phyloP scores from a whole-genome alignment of 2,888 invertebrate genomes.

The Agriopis aurantiaria region DNA sequence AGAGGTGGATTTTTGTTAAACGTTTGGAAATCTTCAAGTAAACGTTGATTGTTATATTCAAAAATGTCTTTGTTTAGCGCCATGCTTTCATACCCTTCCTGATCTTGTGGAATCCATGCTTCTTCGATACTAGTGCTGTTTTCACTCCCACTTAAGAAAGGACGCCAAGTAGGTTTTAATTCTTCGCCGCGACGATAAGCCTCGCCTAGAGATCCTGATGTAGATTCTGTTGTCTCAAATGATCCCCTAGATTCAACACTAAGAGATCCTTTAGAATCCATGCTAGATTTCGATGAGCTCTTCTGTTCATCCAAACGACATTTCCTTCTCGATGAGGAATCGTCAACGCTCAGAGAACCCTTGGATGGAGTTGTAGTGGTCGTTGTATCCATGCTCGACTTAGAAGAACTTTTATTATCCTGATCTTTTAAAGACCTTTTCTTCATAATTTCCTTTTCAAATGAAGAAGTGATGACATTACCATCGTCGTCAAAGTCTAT shows the following conservation, averaged over 20 bases:
- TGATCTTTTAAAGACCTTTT: conserved; percentile 78
- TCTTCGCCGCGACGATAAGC: conserved; percentile 90
- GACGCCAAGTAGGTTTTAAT: conserved; percentile 92
- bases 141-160: conserved; percentile 92
- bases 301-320: conserved; percentile 79
- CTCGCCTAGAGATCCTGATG: conserved; percentile 91
- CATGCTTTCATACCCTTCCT: conserved; percentile 87
- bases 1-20: conserved; percentile 82
- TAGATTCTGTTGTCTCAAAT: conserved; percentile 90
- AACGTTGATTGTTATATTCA: conserved; percentile 77
- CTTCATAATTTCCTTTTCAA: conserved; percentile 76
- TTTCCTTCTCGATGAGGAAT: conserved; percentile 79
- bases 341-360: conserved; percentile 83
- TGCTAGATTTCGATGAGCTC: conserved; percentile 88
- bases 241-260: conserved; percentile 91
- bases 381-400: conserved; percentile 86
- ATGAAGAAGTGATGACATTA: conserved; percentile 79
- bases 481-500: conserved; percentile 84
- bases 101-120: conserved; percentile 92
- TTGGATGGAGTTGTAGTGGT: conserved; percentile 82
- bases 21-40: conserved; percentile 82
- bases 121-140: conserved; percentile 95
- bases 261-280: conserved; percentile 88
- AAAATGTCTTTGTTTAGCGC: conserved; percentile 80
- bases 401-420: conserved; percentile 85